Percentiles rank a stretch among this genome's conserved stretches.
These are phyloP conservation scores for Amazona guildingii DNA, from an alignment of 2,113 vertebrate species.

Conservation along the genomic window DNA sequence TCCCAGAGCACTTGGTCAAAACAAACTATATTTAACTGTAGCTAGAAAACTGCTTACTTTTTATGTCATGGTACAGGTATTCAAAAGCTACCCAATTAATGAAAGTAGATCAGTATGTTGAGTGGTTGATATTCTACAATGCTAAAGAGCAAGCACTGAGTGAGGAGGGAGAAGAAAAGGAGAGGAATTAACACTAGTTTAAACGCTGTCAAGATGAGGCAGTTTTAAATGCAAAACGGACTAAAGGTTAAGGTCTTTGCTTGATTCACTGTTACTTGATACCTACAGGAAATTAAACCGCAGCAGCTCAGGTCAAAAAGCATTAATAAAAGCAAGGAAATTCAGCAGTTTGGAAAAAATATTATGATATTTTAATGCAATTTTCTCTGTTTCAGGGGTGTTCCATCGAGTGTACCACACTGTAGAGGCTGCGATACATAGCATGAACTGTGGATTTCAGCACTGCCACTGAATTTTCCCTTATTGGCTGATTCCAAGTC, in stretches of 20 bases:
- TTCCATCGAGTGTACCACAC: not conserved
- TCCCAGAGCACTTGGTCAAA: not conserved
- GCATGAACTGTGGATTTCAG: not conserved
- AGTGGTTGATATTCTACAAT: not conserved
- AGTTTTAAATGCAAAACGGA: constrained; percentile 60
- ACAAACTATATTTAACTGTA: not conserved
- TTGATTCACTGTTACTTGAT: constrained; percentile 74
- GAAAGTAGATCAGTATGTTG: not conserved
- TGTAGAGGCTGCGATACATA: not conserved
- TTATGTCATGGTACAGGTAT: rapidly evolving
- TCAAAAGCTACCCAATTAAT: not conserved
- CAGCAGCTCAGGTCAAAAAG: constrained; percentile 44
- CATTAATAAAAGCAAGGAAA: constrained; percentile 62
- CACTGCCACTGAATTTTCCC: not conserved
- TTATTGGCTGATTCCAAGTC: not conserved
- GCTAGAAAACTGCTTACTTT: not conserved
- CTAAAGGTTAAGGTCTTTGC: constrained; percentile 54
- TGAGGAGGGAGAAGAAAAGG: not conserved
- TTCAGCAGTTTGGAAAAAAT: constrained; percentile 9
- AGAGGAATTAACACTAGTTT: constrained; percentile 46
- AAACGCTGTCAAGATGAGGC: constrained; percentile 48
- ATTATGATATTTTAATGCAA: not conserved
- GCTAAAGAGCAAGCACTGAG: not conserved
- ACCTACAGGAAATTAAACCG: constrained; percentile 77
- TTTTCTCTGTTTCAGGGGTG: not conserved